A percentile compares a stretch with the other conserved stretches of the same genome.
phyloP scores from a whole-genome alignment of 2,113 vertebrate genomes.

The Chionis minor region DNA sequence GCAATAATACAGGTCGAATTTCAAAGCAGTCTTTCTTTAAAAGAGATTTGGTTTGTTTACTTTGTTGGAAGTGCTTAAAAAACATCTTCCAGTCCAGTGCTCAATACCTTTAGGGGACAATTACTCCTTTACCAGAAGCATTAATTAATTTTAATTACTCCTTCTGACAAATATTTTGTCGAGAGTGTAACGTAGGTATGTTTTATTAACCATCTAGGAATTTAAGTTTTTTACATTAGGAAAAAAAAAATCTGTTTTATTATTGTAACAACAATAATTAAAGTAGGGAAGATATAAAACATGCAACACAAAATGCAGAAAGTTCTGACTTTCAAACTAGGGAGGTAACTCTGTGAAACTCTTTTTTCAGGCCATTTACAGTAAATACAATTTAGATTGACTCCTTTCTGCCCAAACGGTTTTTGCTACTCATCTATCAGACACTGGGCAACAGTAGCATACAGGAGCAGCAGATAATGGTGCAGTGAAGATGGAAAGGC shows the following conservation, averaged over 20 bases:
- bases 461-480: not conserved
- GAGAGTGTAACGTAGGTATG: not conserved
- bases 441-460: not conserved
- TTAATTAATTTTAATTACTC: constrained; percentile 42
- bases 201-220: not conserved
- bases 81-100: not conserved
- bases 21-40: not conserved
- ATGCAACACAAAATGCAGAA: not conserved
- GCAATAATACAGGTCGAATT: not conserved
- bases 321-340: not conserved
- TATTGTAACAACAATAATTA: not conserved
- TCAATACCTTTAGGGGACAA: constrained; percentile 5
- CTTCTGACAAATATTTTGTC: constrained; percentile 15
- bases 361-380: not conserved
- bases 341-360: not conserved
- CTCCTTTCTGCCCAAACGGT: not conserved
- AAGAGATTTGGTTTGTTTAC: constrained; percentile 22
- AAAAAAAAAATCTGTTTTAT: not conserved
- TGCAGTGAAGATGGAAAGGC: not conserved
- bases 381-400: not conserved
- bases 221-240: not conserved
- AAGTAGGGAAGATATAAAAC: not conserved
- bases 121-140: constrained; percentile 18
- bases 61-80: not conserved
- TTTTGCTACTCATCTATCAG: not conserved